phyloP scores from a whole-genome alignment of 2,113 vertebrate genomes.

The Cebus imitator region DNA sequence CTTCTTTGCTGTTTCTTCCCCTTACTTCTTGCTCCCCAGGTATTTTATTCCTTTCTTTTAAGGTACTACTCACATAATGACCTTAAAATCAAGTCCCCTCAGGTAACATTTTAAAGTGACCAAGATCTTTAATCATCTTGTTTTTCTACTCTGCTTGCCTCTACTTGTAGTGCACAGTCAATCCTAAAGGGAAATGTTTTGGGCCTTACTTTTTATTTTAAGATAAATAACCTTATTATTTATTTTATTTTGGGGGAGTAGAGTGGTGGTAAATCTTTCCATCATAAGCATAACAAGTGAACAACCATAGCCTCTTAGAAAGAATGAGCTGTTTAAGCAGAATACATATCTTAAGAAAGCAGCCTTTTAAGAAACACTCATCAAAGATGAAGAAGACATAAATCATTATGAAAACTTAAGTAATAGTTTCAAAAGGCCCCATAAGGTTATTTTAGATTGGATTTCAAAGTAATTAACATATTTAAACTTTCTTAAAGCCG shows the following conservation, averaged over 20 bases:
- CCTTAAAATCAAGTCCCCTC: constrained; percentile 54
- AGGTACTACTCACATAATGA: constrained; percentile 37
- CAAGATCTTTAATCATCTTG: constrained; percentile 50
- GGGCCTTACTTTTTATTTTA: constrained; percentile 58
- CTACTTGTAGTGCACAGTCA: background rate
- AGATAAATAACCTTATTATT: constrained; percentile 56
- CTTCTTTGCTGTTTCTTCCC: constrained; percentile 35
- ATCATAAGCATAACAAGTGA: constrained; percentile 47
- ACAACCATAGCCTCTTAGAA: constrained; percentile 26
- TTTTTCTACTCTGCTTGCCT: constrained; percentile 38
- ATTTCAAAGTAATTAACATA: constrained; percentile 52
- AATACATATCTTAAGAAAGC: constrained; percentile 48
- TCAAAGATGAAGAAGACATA: constrained; percentile 47
- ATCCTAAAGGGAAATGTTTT: constrained; percentile 42
- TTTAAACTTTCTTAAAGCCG: constrained; percentile 56
- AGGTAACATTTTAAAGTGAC: constrained; percentile 58
- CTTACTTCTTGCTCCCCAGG: constrained; percentile 39
- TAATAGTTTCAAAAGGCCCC: constrained; percentile 21
- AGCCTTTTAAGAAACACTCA: constrained; percentile 53
- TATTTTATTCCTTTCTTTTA: constrained; percentile 59
- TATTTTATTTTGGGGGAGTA: background rate
- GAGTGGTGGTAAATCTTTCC: constrained; percentile 41
- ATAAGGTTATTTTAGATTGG: constrained; percentile 33
- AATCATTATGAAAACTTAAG: constrained; percentile 69
- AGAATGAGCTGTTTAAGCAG: constrained; percentile 48